phyloP scores from a whole-genome alignment of 1,140 invertebrate genomes.

The Zaprionus africanus region DNA sequence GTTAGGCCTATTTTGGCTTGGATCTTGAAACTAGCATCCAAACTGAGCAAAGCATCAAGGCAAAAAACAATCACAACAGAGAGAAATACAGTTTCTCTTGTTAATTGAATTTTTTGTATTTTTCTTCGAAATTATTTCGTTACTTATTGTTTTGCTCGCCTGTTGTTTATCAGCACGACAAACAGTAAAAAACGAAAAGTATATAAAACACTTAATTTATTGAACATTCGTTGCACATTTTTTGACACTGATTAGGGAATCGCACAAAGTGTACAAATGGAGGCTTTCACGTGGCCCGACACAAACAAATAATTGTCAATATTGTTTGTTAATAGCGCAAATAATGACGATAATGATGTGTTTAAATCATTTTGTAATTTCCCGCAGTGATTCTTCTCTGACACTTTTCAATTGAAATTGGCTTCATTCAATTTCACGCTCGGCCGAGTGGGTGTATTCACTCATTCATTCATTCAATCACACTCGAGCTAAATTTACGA shows the following conservation, averaged over 20 bases:
- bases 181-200: constrained; percentile 13
- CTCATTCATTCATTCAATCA: constrained; percentile 11
- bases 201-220: constrained; percentile 23
- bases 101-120: background rate
- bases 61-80: constrained; percentile 1
- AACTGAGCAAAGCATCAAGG: constrained; percentile 30
- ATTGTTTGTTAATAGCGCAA: constrained; percentile 7
- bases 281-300: background rate
- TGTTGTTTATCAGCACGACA: constrained; percentile 26
- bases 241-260: constrained; percentile 30
- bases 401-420: constrained; percentile 37
- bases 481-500: constrained; percentile 14
- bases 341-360: constrained; percentile 14
- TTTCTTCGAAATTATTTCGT: constrained; percentile 1
- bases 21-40: constrained; percentile 20
- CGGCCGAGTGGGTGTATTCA: constrained; percentile 2
- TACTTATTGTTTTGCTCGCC: constrained; percentile 13
- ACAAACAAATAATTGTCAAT: constrained; percentile 6
- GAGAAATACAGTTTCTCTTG: background rate
- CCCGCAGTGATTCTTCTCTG: constrained; percentile 39
- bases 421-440: constrained; percentile 36
- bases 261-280: background rate
- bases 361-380: constrained; percentile 37
- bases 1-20: background rate
- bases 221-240: constrained; percentile 19